These are phyloP conservation scores for Urechis unicinctus DNA, from an alignment of 2,888 invertebrate genomes.

Conservation along the genomic window DNA sequence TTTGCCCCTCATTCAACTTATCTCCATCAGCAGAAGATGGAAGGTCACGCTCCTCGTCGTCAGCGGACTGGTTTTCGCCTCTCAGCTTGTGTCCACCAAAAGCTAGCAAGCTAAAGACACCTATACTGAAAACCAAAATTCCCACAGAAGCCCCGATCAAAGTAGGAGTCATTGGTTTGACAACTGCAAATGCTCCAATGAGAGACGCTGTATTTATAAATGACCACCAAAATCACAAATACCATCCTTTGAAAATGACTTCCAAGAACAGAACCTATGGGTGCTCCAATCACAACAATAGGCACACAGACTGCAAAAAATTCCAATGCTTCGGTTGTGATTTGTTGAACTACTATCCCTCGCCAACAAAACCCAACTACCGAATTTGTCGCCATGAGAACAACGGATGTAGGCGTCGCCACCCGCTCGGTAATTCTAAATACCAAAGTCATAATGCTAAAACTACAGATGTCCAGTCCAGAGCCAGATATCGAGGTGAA, in stretches of 20 bases:
- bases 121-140: conserved; percentile 9
- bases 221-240: conserved; percentile 26
- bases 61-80: no score
- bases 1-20: no score
- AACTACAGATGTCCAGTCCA: conserved; percentile 38
- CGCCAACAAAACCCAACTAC: conserved; percentile 31
- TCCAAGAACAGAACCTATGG: conserved; percentile 26
- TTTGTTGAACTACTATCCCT: conserved; percentile 20
- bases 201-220: conserved; percentile 19
- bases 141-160: conserved; percentile 10
- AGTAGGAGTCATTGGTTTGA: conserved; percentile 12
- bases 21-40: no score
- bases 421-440: conserved; percentile 27
- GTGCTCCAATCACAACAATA: conserved; percentile 24
- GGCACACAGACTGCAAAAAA: conserved; percentile 23
- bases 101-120: conserved; percentile 4
- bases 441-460: conserved; percentile 25
- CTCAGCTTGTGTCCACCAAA: neutral
- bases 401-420: conserved; percentile 41
- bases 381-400: conserved; percentile 33
- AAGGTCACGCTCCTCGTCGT: no score
- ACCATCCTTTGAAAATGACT: conserved; percentile 27
- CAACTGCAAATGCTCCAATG: conserved; percentile 13
- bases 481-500: conserved; percentile 38
- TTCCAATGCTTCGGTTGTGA: conserved; percentile 23